Base-by-base conservation (phyloP, 2,797 vertebrate species). In the Thalassophryne amazonica region DNA sequence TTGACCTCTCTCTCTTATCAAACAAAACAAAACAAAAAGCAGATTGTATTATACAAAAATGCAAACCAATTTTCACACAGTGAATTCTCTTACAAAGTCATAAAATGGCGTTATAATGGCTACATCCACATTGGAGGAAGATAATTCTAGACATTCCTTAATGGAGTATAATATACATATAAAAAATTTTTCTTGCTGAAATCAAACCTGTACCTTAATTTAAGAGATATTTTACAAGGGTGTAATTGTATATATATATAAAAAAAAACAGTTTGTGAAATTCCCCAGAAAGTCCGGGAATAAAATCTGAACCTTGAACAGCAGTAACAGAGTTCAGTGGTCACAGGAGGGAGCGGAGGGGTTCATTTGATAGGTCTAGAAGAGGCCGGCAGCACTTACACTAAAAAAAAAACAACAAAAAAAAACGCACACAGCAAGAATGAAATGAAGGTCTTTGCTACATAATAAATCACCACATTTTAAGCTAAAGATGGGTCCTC, bases 51-150 rank as follows among this genome's bases (percentile, higher is more conserved):
- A 91, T 92, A 92, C 90, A 92, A 93, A 92, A 92, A 92, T 91
- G 91, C 91, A 92, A 91, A 92, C 90, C 90, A 92, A 93, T 93
- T 92, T 93, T 93, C 91, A 93, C 91, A 93, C 91, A 93, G 91
- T 93, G 92, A 93, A 93, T 93, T 91, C 87, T 91, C 90, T 93
- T 92, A 92, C 90, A 92, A 92, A 92, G 90, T 91, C 91, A 92
- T 92, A 91, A 91, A 91, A 91, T 91, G 89, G 90, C 85, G 83
- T 91, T 88, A 88, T 91, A 91, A 91, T 90, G 87, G 87, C 90
- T 93, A 92, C 91, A 93, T 93, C 92, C 92, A 93, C 89, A 92
- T 93, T 89, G 92, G 90, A 93, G 90, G 91, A 92, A 92, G 90
- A 92, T 92, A 89, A 89, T 91, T 91, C 89, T 91, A 93, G 89